Conservation (phyloP, 2,113 vertebrate genomes). For the Axis porcinus region DNA sequence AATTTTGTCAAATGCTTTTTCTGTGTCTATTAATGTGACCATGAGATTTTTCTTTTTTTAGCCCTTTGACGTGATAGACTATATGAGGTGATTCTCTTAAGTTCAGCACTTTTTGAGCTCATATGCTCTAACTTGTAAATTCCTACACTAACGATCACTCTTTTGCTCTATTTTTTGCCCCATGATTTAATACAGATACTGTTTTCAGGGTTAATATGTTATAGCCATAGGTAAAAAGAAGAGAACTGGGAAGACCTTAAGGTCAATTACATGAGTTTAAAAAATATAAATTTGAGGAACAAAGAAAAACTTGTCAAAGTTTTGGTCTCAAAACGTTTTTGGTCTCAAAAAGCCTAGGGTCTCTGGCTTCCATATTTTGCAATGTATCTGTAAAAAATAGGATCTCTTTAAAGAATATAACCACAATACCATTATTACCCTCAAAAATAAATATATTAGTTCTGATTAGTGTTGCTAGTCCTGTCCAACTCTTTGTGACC, state of each 20-base stretch:
- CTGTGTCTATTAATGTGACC: not conserved
- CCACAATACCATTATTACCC: not conserved
- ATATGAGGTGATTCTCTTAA: not conserved
- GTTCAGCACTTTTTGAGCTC: not conserved
- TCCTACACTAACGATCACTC: not conserved
- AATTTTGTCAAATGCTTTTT: not conserved
- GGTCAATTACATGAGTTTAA: not conserved
- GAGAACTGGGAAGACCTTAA: not conserved
- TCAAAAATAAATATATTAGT: not conserved
- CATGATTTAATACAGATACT: not conserved
- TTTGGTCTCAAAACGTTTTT: not conserved
- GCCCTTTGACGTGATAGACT: not conserved
- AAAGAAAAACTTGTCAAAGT: not conserved
- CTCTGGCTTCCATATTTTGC: not conserved
- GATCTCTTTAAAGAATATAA: not conserved
- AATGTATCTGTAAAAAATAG: not conserved
- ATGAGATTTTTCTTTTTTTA: not conserved
- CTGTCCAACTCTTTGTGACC: not conserved
- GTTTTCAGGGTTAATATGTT: not conserved
- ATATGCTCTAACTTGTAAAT: not conserved
- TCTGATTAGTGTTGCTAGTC: not conserved
- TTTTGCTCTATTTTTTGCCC: not conserved
- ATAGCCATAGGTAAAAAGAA: not conserved
- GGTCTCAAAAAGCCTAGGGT: not conserved
- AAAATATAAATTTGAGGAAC: not conserved